A percentile compares a stretch with the other conserved stretches of the same genome.
Conservation (phyloP, 2,113 vertebrate genomes). For the Sterrhoptilus dennistouni region DNA sequence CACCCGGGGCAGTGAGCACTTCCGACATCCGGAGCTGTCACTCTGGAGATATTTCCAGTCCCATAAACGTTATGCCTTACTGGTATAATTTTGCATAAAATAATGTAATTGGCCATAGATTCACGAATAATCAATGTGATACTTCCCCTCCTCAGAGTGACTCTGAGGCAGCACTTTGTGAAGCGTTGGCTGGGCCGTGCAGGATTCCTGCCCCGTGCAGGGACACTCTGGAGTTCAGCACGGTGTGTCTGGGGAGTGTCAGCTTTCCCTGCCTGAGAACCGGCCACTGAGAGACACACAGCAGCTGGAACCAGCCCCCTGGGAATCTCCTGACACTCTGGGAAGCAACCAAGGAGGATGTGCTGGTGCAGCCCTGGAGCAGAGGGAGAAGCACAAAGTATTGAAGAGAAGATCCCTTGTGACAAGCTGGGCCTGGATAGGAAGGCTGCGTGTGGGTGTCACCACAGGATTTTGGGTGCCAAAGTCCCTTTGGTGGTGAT, state of each 20-base stretch:
- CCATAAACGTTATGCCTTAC: background rate
- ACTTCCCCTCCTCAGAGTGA: conserved; percentile 4
- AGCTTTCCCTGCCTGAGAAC: background rate
- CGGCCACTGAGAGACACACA: background rate
- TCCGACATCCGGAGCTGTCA: conserved; percentile 29
- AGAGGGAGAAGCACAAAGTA: background rate
- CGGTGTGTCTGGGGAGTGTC: background rate
- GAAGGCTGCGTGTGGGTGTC: background rate
- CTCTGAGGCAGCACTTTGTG: background rate
- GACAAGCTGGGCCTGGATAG: background rate
- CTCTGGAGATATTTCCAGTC: conserved; percentile 36
- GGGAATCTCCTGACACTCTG: background rate
- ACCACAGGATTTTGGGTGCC: background rate
- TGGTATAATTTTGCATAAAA: conserved; percentile 36
- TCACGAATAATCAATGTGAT: conserved; percentile 6
- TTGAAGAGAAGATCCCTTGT: background rate
- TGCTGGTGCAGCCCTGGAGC: background rate
- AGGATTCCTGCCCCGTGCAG: rapidly evolving
- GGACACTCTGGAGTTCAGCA: background rate
- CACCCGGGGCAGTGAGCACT: background rate
- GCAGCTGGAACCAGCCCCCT: conserved; percentile 19
- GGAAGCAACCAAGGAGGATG: background rate
- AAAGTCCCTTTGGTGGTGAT: background rate
- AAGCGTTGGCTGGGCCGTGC: background rate
- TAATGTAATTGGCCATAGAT: background rate